These are phyloP conservation scores for Phortica variegata DNA, from an alignment of 1,140 invertebrate species.

Conservation along the genomic window DNA sequence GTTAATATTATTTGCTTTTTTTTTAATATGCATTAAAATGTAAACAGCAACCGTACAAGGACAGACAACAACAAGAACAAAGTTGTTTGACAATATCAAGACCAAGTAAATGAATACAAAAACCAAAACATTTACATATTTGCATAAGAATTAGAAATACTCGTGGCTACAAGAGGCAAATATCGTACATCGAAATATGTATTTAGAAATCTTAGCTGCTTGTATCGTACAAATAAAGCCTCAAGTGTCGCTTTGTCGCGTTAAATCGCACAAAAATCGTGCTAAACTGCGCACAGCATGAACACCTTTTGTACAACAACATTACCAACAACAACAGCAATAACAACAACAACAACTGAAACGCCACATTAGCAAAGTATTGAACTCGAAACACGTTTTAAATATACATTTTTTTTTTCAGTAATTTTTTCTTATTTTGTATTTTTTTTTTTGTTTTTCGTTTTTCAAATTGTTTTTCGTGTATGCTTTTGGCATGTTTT, in stretches of 20 bases:
- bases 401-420: slow-evolving; percentile 46
- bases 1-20: slow-evolving; percentile 8
- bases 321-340: slow-evolving; percentile 23
- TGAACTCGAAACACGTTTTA: slow-evolving; percentile 44
- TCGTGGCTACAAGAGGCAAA: too few relatives aligned
- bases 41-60: slow-evolving; percentile 38
- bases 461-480: background rate
- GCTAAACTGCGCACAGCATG: slow-evolving; percentile 18
- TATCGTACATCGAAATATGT: too few relatives aligned
- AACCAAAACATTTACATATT: slow-evolving; percentile 31
- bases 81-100: too few relatives aligned
- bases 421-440: slow-evolving; percentile 41
- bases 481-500: slow-evolving; percentile 10
- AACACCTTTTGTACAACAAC: slow-evolving; percentile 24
- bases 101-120: background rate
- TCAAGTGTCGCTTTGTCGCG: background rate
- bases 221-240: slow-evolving; percentile 37
- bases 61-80: slow-evolving; percentile 7
- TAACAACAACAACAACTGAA: slow-evolving; percentile 14
- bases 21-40: slow-evolving; percentile 21
- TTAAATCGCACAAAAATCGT: too few relatives aligned
- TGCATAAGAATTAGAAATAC: slow-evolving; percentile 47
- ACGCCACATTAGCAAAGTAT: slow-evolving; percentile 50
- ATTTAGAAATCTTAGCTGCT: slow-evolving; percentile 36
- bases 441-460: slow-evolving; percentile 4